A percentile compares a stretch with the other conserved stretches of the same genome.
Conservation (phyloP, 1,140 invertebrate genomes). For the Zaprionus africanus region DNA sequence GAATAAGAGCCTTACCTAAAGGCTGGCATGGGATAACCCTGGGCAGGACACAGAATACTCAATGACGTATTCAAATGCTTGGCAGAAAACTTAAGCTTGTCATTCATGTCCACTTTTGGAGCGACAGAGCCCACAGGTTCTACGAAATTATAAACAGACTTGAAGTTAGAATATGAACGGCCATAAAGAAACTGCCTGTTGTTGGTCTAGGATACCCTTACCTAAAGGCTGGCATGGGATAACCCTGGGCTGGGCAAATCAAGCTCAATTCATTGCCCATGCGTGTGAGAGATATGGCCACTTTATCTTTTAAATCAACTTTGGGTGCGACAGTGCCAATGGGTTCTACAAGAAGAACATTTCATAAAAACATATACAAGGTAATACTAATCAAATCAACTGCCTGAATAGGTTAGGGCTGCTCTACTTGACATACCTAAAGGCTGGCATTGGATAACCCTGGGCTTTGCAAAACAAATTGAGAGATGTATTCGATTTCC, state of each 20-base stretch:
- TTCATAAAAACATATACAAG: not conserved
- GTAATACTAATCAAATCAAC: conserved; percentile 78
- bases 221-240: conserved; percentile 88
- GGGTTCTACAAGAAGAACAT: conserved; percentile 86
- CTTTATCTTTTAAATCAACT: conserved; percentile 86
- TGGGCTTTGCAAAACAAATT: conserved; percentile 87
- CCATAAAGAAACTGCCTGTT: conserved; percentile 48
- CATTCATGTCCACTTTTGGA: conserved; percentile 87
- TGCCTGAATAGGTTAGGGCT: conserved; percentile 70
- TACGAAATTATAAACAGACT: conserved; percentile 44
- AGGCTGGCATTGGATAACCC: conserved; percentile 88
- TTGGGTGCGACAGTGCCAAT: conserved; percentile 89
- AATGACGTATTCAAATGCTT: conserved; percentile 50
- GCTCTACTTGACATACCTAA: conserved; percentile 86
- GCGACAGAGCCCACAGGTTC: conserved; percentile 85
- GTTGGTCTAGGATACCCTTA: conserved; percentile 83
- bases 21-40: conserved; percentile 87
- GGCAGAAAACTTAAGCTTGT: conserved; percentile 85
- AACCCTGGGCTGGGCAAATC: conserved; percentile 88
- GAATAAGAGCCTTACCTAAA: conserved; percentile 85
- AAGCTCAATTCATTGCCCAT: conserved; percentile 85
- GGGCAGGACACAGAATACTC: conserved; percentile 86
- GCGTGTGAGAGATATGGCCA: conserved; percentile 88
- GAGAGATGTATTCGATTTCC: conserved; percentile 44
- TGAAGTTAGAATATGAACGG: not conserved